Base-by-base conservation (phyloP, 2,888 invertebrate species). In the Cloeon dipterum region DNA sequence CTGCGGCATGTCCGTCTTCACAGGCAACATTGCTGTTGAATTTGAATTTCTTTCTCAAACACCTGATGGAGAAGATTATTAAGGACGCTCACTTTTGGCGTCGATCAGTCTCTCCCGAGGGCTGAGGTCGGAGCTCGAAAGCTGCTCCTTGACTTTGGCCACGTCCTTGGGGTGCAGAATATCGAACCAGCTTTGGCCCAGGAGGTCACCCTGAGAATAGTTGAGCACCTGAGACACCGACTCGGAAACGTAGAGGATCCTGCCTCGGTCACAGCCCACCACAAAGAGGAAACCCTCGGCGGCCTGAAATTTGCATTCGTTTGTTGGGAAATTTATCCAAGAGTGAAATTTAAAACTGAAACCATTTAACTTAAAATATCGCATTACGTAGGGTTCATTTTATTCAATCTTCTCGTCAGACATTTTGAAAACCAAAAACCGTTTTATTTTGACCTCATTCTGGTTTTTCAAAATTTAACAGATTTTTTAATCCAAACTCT, bases 141-240 rank as follows among this genome's bases (percentile, higher is more conserved):
- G 63, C 56, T 93, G 91, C 52, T 91, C 91, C 54, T 93, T 93
- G 4, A 91, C 86, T 58, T 89, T 91, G 39, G 76, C 77, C 25
- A 93, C 81, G 57, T 93, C 93, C 55, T 88, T 86, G 0, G 89
- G 89, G 55, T 93, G 91, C 32, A 93, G 60, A 43, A 89, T 82
- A 56, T 93, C 91, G 55, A 93, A 91, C 65, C 88, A 68, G 53
- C 85, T 89, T 58, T 89, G 88, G 0, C 89, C 89, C 41, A 89
- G 54, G 36, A 93, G 62, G 52, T 93, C 91, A 38, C 72, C 67
- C 68, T 83, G 81, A 26, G 78, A 68, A 52, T 78, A 89, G 52
- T 81, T 73, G 37, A 91, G 66, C 46, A 78, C 71, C 48, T 70
- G 68, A 11, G 72, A 71, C 19, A 91, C 88, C 1, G 89, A 86